These are phyloP conservation scores for Melanotaenia maccullochi DNA, from an alignment of 2,797 vertebrate species.

Conservation along the genomic window DNA sequence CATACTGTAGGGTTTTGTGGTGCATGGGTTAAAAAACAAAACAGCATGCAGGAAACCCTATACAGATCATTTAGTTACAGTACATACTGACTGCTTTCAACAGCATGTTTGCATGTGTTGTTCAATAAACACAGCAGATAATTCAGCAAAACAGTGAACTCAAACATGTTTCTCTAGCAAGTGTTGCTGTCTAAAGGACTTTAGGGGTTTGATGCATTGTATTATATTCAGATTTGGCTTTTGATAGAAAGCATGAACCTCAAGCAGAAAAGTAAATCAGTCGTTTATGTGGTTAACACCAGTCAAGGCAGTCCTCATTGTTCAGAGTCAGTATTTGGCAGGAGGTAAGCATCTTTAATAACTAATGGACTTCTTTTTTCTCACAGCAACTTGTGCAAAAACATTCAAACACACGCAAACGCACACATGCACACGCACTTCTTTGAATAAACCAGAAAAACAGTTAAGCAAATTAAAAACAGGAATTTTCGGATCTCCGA, in stretches of 20 bases:
- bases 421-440: conserved; percentile 36
- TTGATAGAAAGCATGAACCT: conserved; percentile 51
- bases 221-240: conserved; percentile 40
- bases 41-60: conserved; percentile 22
- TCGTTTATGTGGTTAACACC: conserved; percentile 70
- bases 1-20: conserved; percentile 9
- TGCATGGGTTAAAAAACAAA: conserved; percentile 33
- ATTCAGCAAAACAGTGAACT: conserved; percentile 44
- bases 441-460: conserved; percentile 64
- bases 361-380: conserved; percentile 71
- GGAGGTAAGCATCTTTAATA: conserved; percentile 68
- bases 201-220: conserved; percentile 26
- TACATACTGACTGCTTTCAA: conserved; percentile 16
- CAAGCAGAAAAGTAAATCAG: conserved; percentile 62
- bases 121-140: conserved; percentile 27
- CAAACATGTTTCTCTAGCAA: conserved; percentile 18
- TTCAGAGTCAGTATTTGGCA: conserved; percentile 76
- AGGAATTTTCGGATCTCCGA: conserved; percentile 54
- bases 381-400: conserved; percentile 71
- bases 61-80: conserved; percentile 20
- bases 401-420: conserved; percentile 45
- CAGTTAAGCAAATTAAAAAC: conserved; percentile 73
- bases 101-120: conserved; percentile 21
- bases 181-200: conserved; percentile 21
- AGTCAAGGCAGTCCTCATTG: conserved; percentile 61